Percentiles rank a stretch among this genome's conserved stretches.
Evolutionary conservation across 2,113 vertebrate species (phyloP).

Genomic region (Aldabrachelys gigantea): DNA sequence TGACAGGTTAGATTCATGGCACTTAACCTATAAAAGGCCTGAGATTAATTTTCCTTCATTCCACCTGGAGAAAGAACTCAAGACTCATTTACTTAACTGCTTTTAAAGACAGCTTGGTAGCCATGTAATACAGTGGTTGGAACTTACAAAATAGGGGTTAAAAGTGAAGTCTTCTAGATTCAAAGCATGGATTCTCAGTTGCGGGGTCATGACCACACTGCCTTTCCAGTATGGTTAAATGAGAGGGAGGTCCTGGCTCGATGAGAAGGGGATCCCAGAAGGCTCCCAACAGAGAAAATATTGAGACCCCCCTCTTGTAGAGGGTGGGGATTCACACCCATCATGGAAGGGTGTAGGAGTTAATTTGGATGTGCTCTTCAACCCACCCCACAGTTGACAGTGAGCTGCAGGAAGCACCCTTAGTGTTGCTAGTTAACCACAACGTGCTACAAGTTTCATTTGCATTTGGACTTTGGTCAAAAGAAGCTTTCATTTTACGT

Average conservation of each 20-base stretch:
- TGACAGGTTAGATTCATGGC: background rate
- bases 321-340: background rate
- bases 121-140: background rate
- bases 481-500: background rate
- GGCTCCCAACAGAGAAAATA: background rate
- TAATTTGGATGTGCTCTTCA: background rate
- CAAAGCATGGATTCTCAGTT: background rate
- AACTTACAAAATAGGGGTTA: background rate
- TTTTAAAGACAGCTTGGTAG: background rate
- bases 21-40: background rate
- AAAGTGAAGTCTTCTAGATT: fast-evolving
- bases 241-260: background rate
- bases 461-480: fast-evolving
- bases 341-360: fast-evolving
- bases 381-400: background rate
- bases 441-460: background rate
- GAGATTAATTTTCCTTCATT: background rate
- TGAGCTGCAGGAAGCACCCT: background rate
- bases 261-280: background rate
- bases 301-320: background rate
- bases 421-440: background rate
- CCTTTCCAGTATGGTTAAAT: background rate
- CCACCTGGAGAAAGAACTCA: background rate
- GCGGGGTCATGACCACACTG: background rate
- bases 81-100: background rate